Evolutionary conservation across 1,140 invertebrate genomes (phyloP).

Genomic region (Chionoecetes opilio): DNA sequence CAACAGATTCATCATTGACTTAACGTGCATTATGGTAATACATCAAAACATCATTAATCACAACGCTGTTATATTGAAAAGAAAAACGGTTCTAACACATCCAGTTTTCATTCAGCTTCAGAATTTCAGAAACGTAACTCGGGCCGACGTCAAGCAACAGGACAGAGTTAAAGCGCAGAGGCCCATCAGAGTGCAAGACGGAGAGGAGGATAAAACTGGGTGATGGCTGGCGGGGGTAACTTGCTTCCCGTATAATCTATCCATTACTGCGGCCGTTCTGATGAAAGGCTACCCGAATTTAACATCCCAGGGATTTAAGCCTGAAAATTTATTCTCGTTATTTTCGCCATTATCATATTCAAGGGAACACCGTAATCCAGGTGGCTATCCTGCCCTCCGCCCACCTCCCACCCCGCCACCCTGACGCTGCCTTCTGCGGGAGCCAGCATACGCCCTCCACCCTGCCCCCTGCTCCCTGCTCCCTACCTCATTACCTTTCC

Average conservation of each 20-base stretch:
- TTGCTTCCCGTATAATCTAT: conserved; percentile 58
- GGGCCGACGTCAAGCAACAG: conserved; percentile 13
- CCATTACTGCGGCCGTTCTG: conserved; percentile 60
- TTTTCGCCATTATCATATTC: conserved; percentile 55
- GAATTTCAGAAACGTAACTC: conserved; percentile 20
- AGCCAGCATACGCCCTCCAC: not conserved
- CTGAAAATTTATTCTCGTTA: conserved; percentile 58
- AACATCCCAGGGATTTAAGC: conserved; percentile 47
- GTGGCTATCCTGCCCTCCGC: not conserved
- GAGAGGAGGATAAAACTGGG: conserved; percentile 27
- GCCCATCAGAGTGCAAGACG: conserved; percentile 20
- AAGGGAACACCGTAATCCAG: conserved; percentile 1
- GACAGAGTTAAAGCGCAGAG: conserved; percentile 21
- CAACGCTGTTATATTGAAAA: not conserved
- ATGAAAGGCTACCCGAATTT: conserved; percentile 58
- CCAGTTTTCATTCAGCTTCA: conserved; percentile 20
- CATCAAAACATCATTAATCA: not conserved
- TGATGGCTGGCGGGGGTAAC: conserved; percentile 19
- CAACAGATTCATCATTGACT: not conserved
- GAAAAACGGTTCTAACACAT: not conserved
- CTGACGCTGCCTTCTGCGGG: not conserved
- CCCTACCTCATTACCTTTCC: not conserved
- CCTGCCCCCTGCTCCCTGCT: not conserved
- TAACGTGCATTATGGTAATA: not conserved
- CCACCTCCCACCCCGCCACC: not conserved